Evolutionary conservation across 2,797 vertebrate species (phyloP), one percentile per base, ranked within the genome.

Genomic region (Coracias cyanogaster): DNA sequence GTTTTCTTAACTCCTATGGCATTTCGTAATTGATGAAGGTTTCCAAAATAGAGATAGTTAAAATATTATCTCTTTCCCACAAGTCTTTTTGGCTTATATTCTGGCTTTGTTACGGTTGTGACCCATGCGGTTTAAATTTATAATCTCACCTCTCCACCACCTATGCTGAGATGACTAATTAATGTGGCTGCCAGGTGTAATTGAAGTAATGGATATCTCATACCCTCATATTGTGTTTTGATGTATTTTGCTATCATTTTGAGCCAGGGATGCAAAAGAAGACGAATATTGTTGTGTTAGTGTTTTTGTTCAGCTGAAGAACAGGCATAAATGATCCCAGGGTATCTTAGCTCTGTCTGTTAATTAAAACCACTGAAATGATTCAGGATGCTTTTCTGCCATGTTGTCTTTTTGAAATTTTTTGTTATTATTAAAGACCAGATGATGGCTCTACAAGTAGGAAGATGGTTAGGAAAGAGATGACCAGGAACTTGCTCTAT

Each of bases 41-140:
- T 96, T 96, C 94, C 85, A 96, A 96, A 96, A 96, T 82, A 94
- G 85, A 89, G 94, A 90, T 92, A 94, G 96, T 92, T 96, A 90
- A 96, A 96, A 94, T 95, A 97, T 93, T 96, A 96, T 95, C 93
- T 94, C 93, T 95, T 96, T 96, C 94, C 95, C 94, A 96, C 91
- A 88, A 94, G 21, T 33, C 51, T 77, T 79, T 94, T 90, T 93
- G 91, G 77, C 25, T 88, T 92, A 65, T 91, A 82, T 83, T 96
- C 52, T 86, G 80, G 16, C 21, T 91, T 94, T 71, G 69, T 90
- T 73, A 21, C 62, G 64, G 55, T 66, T 72, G 66, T 91, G 91
- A 92, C 13, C 41, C 45, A 66, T 29, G 48, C 60, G 33, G 26
- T 86, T 86, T 57, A 64, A 77, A 90, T 95, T 84, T 86, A 57